Percentiles rank a stretch among this genome's conserved stretches.
Conservation (phyloP, 2,888 invertebrate species). For the Tanaodytes sp. region DNA sequence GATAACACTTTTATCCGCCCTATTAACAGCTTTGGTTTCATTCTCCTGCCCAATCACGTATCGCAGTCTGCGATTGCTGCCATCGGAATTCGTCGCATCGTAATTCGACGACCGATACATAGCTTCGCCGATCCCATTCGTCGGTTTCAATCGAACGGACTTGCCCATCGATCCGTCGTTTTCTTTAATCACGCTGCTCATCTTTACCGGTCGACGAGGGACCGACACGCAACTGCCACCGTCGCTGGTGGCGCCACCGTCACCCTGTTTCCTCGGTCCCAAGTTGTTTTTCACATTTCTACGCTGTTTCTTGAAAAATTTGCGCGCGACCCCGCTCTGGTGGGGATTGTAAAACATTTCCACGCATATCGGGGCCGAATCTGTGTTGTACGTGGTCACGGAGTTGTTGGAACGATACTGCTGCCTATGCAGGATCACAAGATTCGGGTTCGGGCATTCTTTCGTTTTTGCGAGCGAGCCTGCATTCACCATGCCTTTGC, state of each 20-base stretch:
- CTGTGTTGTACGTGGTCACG: slow-evolving; percentile 77
- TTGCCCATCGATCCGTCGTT: slow-evolving; percentile 86
- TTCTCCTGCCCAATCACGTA: slow-evolving; percentile 72
- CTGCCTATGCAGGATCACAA: slow-evolving; percentile 81
- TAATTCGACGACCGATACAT: slow-evolving; percentile 81
- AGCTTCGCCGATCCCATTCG: slow-evolving; percentile 78
- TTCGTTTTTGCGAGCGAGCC: slow-evolving; percentile 58
- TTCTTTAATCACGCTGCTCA: slow-evolving; percentile 72
- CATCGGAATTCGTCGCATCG: slow-evolving; percentile 73
- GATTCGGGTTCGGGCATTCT: slow-evolving; percentile 78
- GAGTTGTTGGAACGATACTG: slow-evolving; percentile 82
- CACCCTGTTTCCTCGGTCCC: slow-evolving; percentile 78
- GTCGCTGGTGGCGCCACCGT: slow-evolving; percentile 77
- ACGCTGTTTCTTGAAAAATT: slow-evolving; percentile 91
- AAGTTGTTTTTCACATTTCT: slow-evolving; percentile 80
- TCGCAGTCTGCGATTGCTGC: slow-evolving; percentile 65
- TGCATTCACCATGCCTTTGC: slow-evolving; percentile 76
- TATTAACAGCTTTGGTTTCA: slow-evolving; percentile 50
- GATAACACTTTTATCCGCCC: slow-evolving; percentile 59
- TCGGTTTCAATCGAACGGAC: slow-evolving; percentile 79
- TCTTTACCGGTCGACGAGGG: slow-evolving; percentile 73
- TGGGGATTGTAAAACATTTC: slow-evolving; percentile 93
- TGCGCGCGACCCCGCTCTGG: slow-evolving; percentile 93
- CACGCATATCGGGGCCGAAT: slow-evolving; percentile 76
- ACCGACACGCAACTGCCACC: slow-evolving; percentile 74